phyloP scores from a whole-genome alignment of 2,113 vertebrate species.

The Chaetodon auriga region DNA sequence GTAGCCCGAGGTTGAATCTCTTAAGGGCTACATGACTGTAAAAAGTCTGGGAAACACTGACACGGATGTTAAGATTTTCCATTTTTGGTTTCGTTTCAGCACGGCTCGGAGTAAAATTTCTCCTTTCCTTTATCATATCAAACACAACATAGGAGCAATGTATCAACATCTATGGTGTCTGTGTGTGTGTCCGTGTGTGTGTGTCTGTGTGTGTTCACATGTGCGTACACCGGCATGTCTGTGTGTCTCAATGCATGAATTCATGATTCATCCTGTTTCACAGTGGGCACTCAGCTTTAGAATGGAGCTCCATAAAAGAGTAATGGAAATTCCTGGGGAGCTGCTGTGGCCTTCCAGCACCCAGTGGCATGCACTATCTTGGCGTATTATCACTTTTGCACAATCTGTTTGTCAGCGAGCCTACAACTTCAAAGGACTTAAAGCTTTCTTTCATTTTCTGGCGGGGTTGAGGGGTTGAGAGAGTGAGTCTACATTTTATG shows the following conservation, averaged over 20 bases:
- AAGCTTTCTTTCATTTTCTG: slow-evolving; percentile 71
- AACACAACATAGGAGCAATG: slow-evolving; percentile 13
- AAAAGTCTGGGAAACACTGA: not conserved
- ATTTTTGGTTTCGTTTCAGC: slow-evolving; percentile 17
- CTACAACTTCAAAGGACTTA: slow-evolving; percentile 72
- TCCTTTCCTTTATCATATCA: slow-evolving; percentile 13
- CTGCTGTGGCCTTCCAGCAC: slow-evolving; percentile 59
- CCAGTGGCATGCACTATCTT: slow-evolving; percentile 61
- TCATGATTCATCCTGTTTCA: slow-evolving; percentile 72
- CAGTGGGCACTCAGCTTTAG: slow-evolving; percentile 60
- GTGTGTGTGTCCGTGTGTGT: not conserved
- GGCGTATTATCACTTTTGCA: slow-evolving; percentile 60
- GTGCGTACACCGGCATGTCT: not conserved
- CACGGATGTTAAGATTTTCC: slow-evolving; percentile 36
- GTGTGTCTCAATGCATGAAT: slow-evolving; percentile 48
- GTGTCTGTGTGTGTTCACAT: not conserved
- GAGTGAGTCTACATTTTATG: slow-evolving; percentile 71
- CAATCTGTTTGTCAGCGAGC: slow-evolving; percentile 72
- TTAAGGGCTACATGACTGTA: no score
- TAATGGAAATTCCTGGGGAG: slow-evolving; percentile 70
- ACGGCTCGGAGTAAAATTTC: slow-evolving; percentile 16
- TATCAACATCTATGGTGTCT: slow-evolving; percentile 4
- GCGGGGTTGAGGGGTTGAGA: slow-evolving; percentile 56
- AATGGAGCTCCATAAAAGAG: slow-evolving; percentile 67
- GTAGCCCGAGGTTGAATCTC: no score